phyloP scores from a whole-genome alignment of 2,797 vertebrate genomes.

The Lerista edwardsae region DNA sequence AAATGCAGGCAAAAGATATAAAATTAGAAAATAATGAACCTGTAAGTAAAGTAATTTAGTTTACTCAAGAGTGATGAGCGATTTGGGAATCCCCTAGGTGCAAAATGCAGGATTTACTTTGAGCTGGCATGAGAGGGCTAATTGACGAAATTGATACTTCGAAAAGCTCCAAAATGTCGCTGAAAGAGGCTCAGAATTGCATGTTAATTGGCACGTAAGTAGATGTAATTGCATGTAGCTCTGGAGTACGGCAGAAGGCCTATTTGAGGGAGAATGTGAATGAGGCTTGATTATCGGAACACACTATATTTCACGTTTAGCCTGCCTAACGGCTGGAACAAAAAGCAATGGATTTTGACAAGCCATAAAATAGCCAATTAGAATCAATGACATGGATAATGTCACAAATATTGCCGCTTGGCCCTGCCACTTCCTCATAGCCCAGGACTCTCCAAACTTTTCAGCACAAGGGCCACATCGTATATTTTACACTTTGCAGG shows the following conservation, averaged over 20 bases:
- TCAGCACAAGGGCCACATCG: no score
- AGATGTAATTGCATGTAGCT: background rate
- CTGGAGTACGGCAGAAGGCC: background rate
- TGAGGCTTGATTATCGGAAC: background rate
- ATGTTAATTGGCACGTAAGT: background rate
- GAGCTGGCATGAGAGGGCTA: background rate
- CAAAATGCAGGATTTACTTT: background rate
- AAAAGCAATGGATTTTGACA: background rate
- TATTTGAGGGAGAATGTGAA: no score
- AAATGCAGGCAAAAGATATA: slow-evolving; percentile 17
- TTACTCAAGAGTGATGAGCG: slow-evolving; percentile 12
- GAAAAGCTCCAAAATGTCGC: background rate
- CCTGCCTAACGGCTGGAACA: background rate
- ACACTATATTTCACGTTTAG: background rate
- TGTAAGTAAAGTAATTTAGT: background rate
- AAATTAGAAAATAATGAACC: background rate
- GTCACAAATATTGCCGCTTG: no score
- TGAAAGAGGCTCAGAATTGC: no score
- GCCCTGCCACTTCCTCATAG: no score
- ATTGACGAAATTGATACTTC: slow-evolving; percentile 3
- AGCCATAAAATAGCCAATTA: background rate
- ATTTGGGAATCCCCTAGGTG: slow-evolving; percentile 33
- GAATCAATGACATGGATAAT: no score
- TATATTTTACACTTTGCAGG: no score
- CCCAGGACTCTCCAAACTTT: no score